These are phyloP conservation scores for Micoletzkya japonica DNA, from an alignment of 2,888 invertebrate species.

Conservation along the genomic window DNA sequence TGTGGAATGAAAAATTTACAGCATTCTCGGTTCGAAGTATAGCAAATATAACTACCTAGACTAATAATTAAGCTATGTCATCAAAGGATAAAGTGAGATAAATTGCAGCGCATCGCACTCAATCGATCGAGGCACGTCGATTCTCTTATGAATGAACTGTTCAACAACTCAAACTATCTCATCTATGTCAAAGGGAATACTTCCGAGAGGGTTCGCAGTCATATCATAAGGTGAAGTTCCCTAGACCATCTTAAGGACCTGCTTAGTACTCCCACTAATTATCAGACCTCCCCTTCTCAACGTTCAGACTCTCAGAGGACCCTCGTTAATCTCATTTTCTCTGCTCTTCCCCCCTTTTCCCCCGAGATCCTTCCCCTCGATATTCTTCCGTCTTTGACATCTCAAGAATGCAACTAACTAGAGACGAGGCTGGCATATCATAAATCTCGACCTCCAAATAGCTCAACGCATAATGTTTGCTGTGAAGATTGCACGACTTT, in stretches of 20 bases:
- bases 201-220: conserved; percentile 30
- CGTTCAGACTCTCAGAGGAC: neutral
- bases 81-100: neutral
- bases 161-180: conserved; percentile 49
- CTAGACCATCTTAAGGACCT: no score
- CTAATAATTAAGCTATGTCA: no score
- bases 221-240: conserved; percentile 38
- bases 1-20: no score
- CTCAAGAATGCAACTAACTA: no score
- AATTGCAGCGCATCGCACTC: conserved; percentile 35
- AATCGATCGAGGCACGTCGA: conserved; percentile 40
- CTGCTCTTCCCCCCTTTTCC: neutral
- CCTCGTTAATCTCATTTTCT: neutral
- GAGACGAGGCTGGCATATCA: no score
- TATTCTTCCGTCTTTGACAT: neutral
- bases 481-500: no score
- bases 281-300: neutral
- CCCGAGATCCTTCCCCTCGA: conserved; percentile 6
- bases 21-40: no score
- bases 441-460: no score
- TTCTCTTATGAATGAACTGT: conserved; percentile 44
- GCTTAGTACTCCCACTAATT: no score
- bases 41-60: no score
- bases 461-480: no score
- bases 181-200: conserved; percentile 49